Evolutionary conservation across 2,888 invertebrate genomes (phyloP).

Genomic region (Creontiades dilutus): DNA sequence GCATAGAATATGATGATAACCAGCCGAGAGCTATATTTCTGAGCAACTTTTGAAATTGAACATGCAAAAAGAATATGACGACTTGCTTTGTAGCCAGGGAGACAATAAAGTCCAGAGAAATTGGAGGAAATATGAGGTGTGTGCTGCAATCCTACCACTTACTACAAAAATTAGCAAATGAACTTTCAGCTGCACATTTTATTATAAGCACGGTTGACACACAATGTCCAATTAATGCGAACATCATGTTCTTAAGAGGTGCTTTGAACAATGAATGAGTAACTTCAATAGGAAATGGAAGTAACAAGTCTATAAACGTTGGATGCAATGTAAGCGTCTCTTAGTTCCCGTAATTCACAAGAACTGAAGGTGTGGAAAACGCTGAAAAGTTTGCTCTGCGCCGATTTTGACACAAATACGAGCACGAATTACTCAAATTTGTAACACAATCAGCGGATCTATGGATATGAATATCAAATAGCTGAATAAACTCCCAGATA

Average conservation of each 20-base stretch:
- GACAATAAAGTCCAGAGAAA: too few species aligned
- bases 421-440: constrained; percentile 21
- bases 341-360: constrained; percentile 33
- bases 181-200: constrained; percentile 20
- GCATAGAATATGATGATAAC: too few species aligned
- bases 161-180: constrained; percentile 1
- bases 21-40: too few species aligned
- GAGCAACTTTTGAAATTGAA: too few species aligned
- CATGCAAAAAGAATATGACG: too few species aligned
- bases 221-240: neutral
- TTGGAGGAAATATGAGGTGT: too few species aligned
- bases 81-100: too few species aligned
- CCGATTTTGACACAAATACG: constrained; percentile 63
- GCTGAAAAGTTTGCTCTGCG: constrained; percentile 44
- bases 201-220: constrained; percentile 21
- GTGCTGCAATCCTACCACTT: constrained; percentile 17
- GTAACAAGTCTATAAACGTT: too few species aligned
- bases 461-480: too few species aligned
- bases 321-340: constrained; percentile 25
- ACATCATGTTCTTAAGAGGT: neutral
- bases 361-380: constrained; percentile 52
- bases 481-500: too few species aligned
- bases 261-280: neutral
- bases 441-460: constrained; percentile 38
- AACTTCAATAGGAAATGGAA: too few species aligned